Evolutionary conservation across 2,888 invertebrate species (phyloP), one percentile per base, ranked within the genome.

Genomic region (Epistrophe grossulariae): DNA sequence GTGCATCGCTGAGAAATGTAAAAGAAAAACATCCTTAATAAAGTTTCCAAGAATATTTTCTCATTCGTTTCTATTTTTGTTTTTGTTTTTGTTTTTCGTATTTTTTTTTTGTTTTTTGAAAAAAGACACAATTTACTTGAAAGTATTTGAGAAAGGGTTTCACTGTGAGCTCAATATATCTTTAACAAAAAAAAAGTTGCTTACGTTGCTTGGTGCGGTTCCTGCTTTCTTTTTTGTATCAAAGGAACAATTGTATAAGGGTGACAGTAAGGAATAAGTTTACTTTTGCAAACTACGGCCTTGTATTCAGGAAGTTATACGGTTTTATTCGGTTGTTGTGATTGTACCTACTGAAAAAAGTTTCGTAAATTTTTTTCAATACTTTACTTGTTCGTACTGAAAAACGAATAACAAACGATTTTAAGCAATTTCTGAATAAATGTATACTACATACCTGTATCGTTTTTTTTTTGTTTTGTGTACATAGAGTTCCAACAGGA

Each of bases 1-100:
- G n/a, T 19, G 10, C 13, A 73, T 45, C 8, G 45, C 8, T 45
- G 15, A n/a, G 8, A n/a, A 77, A 62, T 68, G 40, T 48, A 59
- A 77, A 84, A 78, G 62, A 66, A 77, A 73, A 84, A 73, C 48
- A 81, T 73, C 62, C 77, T 70, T 66, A 84, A 76, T 77, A 81
- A 80, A 80, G 72, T 72, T 84, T 84, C 59, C 60, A 71, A 76
- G 60, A 68, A 68, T 68, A 74, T 24, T 72, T 62, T 52, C 19
- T 13, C 24, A 19, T 52, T 52, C 50, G 19, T 52, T 52, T 45
- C 55, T 19, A 66, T 40, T 40, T 71, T 48, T 31, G 35, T 35
- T n/a, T n/a, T n/a, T 57, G 10, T 55, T 60, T 43, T 64, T 57
- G 48, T 43, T 24, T 24, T 24, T 24, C 24, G 24, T 24, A 2